Evolutionary conservation across 2,113 vertebrate genomes (phyloP).

Genomic region (Amia ocellicauda): DNA sequence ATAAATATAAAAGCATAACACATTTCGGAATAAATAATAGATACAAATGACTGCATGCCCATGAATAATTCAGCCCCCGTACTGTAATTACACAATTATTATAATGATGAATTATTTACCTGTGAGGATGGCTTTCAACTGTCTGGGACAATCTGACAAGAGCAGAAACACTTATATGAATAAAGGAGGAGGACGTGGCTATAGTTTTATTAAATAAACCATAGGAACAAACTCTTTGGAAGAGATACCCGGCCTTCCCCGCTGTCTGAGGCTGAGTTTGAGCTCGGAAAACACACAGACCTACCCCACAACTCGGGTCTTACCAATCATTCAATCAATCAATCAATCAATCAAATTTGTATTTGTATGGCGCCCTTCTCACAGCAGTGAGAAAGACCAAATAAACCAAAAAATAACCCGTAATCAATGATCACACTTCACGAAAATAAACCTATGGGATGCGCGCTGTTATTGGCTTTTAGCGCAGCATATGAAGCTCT

Average conservation of each 20-base stretch:
- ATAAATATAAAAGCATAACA: slow-evolving; percentile 76
- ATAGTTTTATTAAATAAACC: slow-evolving; percentile 14
- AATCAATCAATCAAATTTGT: too few relatives aligned
- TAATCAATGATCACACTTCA: too few relatives aligned
- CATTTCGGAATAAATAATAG: slow-evolving; percentile 81
- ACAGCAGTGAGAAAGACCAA: too few relatives aligned
- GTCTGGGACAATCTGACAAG: slow-evolving; percentile 39
- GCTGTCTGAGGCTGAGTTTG: too few relatives aligned
- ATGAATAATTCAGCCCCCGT: slow-evolving; percentile 90
- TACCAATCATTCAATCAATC: too few relatives aligned
- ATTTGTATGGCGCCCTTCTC: too few relatives aligned
- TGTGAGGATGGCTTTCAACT: slow-evolving; percentile 50
- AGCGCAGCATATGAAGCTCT: too few relatives aligned
- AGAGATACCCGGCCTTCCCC: background rate
- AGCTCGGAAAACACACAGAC: too few relatives aligned
- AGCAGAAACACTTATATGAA: slow-evolving; percentile 38
- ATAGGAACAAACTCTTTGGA: slow-evolving; percentile 6
- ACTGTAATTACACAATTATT: slow-evolving; percentile 95
- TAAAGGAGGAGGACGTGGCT: slow-evolving; percentile 22
- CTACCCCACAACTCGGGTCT: too few relatives aligned
- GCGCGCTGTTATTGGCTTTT: too few relatives aligned
- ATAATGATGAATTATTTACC: slow-evolving; percentile 88
- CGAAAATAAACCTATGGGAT: too few relatives aligned
- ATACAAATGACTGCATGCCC: slow-evolving; percentile 74
- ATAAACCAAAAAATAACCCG: too few relatives aligned